Evolutionary conservation across 2,888 invertebrate species (phyloP).

Genomic region (Spisula subtruncata): DNA sequence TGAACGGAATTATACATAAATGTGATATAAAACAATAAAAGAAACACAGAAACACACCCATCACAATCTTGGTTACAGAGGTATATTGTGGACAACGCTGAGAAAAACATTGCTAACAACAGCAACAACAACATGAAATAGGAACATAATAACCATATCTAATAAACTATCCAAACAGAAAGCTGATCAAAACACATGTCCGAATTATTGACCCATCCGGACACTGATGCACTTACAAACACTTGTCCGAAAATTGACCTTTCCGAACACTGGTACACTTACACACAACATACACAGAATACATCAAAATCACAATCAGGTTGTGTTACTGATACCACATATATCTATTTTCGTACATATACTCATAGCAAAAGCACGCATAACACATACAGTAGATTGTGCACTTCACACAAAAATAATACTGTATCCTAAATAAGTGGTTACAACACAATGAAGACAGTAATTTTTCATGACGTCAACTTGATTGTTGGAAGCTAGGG

Average conservation of each 20-base stretch:
- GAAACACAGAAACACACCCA: background rate
- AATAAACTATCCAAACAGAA: background rate
- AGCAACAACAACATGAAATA: conserved; percentile 9
- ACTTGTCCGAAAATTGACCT: background rate
- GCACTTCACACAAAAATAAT: too few relatives aligned
- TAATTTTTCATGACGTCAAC: too few relatives aligned
- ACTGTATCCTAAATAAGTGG: too few relatives aligned
- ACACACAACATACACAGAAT: too few relatives aligned
- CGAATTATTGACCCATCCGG: background rate
- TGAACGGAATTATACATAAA: conserved; percentile 4
- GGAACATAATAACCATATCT: background rate
- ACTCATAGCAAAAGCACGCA: too few relatives aligned
- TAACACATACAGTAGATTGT: too few relatives aligned
- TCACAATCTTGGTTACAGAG: conserved; percentile 37
- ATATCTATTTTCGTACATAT: too few relatives aligned
- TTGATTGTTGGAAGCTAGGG: too few relatives aligned
- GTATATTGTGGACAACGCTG: conserved; percentile 35
- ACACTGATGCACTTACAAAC: background rate
- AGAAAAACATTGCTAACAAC: conserved; percentile 15
- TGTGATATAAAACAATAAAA: background rate
- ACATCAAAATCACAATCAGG: too few relatives aligned
- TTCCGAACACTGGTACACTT: too few relatives aligned
- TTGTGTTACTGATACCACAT: too few relatives aligned
- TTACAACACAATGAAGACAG: too few relatives aligned
- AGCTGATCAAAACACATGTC: background rate